These are phyloP conservation scores for Liasis olivaceus DNA, from an alignment of 2,797 vertebrate genomes.

Conservation along the genomic window DNA sequence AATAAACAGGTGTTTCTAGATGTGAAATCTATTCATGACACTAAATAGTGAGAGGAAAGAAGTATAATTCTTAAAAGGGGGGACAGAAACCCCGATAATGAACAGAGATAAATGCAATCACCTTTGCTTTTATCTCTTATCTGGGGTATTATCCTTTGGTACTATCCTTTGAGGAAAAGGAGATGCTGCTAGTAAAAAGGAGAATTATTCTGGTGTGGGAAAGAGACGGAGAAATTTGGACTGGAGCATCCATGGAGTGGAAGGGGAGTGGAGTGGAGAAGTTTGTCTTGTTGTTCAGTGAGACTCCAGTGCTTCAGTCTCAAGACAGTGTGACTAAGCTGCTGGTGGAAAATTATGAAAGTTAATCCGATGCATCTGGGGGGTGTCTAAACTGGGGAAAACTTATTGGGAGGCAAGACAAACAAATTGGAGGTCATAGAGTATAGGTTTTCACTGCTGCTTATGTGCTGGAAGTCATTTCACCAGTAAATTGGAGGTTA, in stretches of 20 bases:
- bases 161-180: not conserved
- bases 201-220: not conserved
- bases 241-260: not conserved
- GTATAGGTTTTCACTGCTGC: not conserved
- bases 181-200: not conserved
- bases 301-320: not conserved
- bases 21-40: not conserved
- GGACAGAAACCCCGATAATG: not conserved
- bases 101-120: not conserved
- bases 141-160: not conserved
- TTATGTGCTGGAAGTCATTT: not conserved
- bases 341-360: not conserved
- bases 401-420: not conserved
- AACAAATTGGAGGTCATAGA: not conserved
- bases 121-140: not conserved
- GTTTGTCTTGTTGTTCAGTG: not conserved
- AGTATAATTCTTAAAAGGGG: not conserved
- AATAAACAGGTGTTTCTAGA: not conserved
- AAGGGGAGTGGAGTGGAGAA: not conserved
- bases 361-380: not conserved
- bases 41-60: not conserved
- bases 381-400: not conserved
- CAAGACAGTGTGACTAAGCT: not conserved
- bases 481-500: slow-evolving; percentile 12
- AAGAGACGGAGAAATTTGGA: not conserved